phyloP scores from a whole-genome alignment of 1,140 invertebrate species.

The Muscidifurax raptorellus region DNA sequence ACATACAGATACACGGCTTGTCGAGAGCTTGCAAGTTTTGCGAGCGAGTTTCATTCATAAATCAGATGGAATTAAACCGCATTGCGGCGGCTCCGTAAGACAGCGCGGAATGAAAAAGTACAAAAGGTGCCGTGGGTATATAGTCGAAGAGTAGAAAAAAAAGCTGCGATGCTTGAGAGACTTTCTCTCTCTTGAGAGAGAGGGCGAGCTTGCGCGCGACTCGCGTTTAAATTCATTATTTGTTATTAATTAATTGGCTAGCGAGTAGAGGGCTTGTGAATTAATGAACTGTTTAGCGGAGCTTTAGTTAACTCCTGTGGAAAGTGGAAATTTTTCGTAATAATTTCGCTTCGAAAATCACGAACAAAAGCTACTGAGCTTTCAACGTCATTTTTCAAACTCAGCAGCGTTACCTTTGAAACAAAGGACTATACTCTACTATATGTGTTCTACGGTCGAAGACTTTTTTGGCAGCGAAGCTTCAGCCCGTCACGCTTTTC shows the following conservation, averaged over 20 bases:
- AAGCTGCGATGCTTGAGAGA: not conserved
- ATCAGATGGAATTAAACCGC: constrained; percentile 52
- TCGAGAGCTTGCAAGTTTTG: constrained; percentile 20
- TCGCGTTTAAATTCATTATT: constrained; percentile 36
- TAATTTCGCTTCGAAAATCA: too few species aligned
- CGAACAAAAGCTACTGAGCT: too few species aligned
- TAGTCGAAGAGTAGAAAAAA: not conserved
- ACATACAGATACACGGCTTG: not conserved
- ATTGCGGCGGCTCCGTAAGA: constrained; percentile 22
- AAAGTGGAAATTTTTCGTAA: not conserved
- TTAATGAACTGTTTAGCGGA: constrained; percentile 13
- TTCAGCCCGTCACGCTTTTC: not conserved
- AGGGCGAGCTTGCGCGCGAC: not conserved
- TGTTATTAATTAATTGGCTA: not conserved
- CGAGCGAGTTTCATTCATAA: constrained; percentile 47
- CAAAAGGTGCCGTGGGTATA: not conserved
- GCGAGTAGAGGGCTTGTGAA: not conserved
- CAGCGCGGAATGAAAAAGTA: not conserved
- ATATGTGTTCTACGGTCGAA: not conserved
- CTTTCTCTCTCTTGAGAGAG: not conserved
- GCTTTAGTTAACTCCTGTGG: not conserved
- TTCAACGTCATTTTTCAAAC: constrained; percentile 7
- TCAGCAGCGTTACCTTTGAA: not conserved
- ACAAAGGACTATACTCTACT: not conserved
- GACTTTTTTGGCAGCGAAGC: constrained; percentile 25